These are phyloP conservation scores for Pteronura brasiliensis DNA, from an alignment of 2,113 vertebrate species.

Conservation along the genomic window DNA sequence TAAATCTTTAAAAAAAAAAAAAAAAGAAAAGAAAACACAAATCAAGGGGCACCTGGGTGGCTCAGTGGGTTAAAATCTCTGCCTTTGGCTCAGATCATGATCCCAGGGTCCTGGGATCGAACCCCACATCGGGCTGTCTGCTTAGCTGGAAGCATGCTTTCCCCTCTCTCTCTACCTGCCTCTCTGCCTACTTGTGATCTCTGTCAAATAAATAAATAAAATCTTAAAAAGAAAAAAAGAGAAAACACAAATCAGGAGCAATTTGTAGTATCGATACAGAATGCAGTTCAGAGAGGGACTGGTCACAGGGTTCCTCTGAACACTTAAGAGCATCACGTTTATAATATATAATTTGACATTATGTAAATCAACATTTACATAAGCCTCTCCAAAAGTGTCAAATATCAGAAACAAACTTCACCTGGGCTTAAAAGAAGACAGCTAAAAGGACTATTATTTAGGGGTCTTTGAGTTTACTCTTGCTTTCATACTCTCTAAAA, in stretches of 20 bases:
- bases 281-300: background rate
- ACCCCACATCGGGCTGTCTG: too few relatives aligned
- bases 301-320: background rate
- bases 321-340: background rate
- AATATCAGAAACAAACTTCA: background rate
- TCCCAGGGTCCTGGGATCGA: too few relatives aligned
- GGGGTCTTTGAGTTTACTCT: background rate
- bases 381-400: background rate
- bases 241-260: background rate
- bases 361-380: background rate
- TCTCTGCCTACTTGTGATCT: too few relatives aligned
- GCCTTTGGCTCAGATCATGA: too few relatives aligned
- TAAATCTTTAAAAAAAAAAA: too few relatives aligned
- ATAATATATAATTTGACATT: background rate
- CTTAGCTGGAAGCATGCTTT: too few relatives aligned
- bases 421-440: background rate
- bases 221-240: background rate
- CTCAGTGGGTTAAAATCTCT: too few relatives aligned
- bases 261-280: background rate
- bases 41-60: background rate
- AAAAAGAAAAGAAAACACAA: conserved; percentile 28
- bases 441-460: background rate
- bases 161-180: too few relatives aligned
- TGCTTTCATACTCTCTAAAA: background rate
- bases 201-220: too few relatives aligned